A percentile compares a stretch with the other conserved stretches of the same genome.
Evolutionary conservation across 2,113 vertebrate genomes (phyloP).

Genomic region (Heterochromis multidens): DNA sequence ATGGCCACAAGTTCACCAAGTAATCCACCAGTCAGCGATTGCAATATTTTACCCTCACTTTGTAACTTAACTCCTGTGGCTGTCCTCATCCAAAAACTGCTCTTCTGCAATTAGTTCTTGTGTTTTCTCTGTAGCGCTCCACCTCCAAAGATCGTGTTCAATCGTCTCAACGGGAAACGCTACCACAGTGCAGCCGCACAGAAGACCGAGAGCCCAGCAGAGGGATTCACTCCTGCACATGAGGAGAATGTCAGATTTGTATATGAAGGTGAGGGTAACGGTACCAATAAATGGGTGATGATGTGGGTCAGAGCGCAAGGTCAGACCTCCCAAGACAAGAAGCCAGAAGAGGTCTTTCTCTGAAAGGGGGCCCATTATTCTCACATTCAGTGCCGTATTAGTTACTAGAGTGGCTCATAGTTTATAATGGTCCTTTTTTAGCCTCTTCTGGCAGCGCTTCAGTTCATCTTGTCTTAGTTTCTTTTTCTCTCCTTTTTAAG

Average conservation of each 20-base stretch:
- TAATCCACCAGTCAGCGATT: too few species aligned
- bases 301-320: neutral
- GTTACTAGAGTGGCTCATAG: neutral
- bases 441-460: neutral
- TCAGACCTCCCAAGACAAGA: neutral
- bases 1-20: neutral
- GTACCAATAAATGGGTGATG: neutral
- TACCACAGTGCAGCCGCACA: slow-evolving; percentile 69
- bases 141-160: slow-evolving; percentile 88
- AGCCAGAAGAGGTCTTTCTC: neutral
- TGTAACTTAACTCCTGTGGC: neutral
- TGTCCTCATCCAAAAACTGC: neutral
- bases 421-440: neutral
- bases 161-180: slow-evolving; percentile 87
- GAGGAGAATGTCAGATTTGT: slow-evolving; percentile 95
- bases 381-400: too few species aligned
- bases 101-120: neutral
- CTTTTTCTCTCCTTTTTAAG: neutral
- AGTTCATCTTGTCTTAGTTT: neutral
- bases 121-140: slow-evolving; percentile 56
- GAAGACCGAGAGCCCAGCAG: slow-evolving; percentile 70
- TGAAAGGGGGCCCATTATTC: neutral
- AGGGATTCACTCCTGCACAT: slow-evolving; percentile 87
- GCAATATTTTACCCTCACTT: neutral
- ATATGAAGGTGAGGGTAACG: slow-evolving; percentile 82